Conservation (phyloP, 1,140 invertebrate species). For the Aleiodes sp. region DNA sequence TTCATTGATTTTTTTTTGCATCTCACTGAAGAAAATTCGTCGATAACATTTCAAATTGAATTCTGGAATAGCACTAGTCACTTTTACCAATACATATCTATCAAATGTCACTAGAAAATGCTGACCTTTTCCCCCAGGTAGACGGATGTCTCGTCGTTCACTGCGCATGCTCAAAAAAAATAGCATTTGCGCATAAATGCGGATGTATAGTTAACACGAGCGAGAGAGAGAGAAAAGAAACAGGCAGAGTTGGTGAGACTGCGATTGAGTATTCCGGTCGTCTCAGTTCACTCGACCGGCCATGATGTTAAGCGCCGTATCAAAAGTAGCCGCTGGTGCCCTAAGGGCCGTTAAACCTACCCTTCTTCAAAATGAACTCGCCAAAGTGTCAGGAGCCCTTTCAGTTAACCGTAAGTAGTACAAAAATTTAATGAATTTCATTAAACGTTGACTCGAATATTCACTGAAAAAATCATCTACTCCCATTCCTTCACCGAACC, state of each 20-base stretch:
- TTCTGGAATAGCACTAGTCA: too few species aligned
- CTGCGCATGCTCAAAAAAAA: not conserved
- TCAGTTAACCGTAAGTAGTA: slow-evolving; percentile 72
- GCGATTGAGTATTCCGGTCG: slow-evolving; percentile 44
- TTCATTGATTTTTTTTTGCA: not conserved
- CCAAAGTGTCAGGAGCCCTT: slow-evolving; percentile 66
- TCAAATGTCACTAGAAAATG: too few species aligned
- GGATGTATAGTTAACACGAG: not conserved
- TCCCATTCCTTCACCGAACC: too few species aligned
- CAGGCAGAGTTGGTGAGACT: not conserved
- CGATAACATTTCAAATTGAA: too few species aligned
- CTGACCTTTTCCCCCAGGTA: too few species aligned
- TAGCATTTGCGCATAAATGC: not conserved
- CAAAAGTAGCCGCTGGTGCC: slow-evolving; percentile 70
- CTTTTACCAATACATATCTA: too few species aligned
- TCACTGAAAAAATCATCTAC: not conserved
- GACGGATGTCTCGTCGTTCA: not conserved
- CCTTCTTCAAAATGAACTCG: slow-evolving; percentile 68
- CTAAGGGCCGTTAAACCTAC: slow-evolving; percentile 70
- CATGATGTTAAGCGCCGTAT: slow-evolving; percentile 74
- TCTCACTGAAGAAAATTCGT: too few species aligned
- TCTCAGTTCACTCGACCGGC: slow-evolving; percentile 56
- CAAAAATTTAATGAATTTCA: not conserved
- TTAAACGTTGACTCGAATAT: not conserved
- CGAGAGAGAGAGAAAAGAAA: too few species aligned